Conservation (phyloP, 1,140 invertebrate species). For the Rhopalosiphum maidis region DNA sequence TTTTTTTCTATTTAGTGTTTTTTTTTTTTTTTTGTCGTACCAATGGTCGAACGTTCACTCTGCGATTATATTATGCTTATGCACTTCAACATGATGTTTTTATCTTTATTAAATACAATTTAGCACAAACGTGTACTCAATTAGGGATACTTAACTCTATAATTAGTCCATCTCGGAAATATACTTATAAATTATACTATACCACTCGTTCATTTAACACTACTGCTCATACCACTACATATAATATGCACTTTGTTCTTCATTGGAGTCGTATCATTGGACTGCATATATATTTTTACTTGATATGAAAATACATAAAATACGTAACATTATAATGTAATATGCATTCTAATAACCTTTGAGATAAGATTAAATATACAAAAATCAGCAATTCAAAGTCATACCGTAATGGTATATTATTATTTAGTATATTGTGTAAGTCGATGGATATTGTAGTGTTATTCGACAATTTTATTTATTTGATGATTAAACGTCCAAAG, state of each 20-base stretch:
- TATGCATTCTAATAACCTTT: not conserved
- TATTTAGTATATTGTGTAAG: too few relatives aligned
- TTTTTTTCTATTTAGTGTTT: not conserved
- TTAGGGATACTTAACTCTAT: not conserved
- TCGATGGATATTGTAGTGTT: not conserved
- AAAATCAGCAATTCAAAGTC: not conserved
- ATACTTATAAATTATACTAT: not conserved
- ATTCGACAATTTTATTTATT: not conserved
- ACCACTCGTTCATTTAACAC: not conserved
- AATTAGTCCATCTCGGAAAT: not conserved
- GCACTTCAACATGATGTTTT: not conserved
- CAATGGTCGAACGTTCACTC: not conserved
- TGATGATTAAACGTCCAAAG: too few relatives aligned
- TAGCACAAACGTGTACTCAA: not conserved
- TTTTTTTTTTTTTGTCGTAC: not conserved
- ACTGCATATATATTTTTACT: too few relatives aligned
- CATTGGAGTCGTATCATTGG: not conserved
- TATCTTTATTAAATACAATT: not conserved
- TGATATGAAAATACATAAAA: not conserved
- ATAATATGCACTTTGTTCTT: not conserved
- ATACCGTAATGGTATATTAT: not conserved
- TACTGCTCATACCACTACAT: not conserved
- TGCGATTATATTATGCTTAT: not conserved
- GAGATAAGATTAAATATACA: not conserved
- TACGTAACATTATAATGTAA: not conserved